Evolutionary conservation across 2,888 invertebrate genomes (phyloP).

Genomic region (Acanthosepion esculentum): DNA sequence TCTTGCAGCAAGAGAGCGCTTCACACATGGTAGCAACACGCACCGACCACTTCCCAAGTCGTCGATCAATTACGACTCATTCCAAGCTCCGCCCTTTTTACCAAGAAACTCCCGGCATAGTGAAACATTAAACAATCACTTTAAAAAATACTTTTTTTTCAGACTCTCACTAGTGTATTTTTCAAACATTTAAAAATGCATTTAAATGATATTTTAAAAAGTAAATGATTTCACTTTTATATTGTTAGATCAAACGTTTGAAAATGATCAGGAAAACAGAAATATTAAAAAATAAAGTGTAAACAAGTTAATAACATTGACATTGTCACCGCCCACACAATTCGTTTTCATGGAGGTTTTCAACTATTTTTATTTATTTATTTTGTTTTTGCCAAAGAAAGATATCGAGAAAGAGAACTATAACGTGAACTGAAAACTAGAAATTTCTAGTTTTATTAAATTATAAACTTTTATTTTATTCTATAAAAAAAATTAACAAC

Average conservation of each 20-base stretch:
- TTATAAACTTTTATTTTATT: no score
- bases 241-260: background rate
- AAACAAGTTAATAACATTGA: background rate
- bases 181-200: background rate
- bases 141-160: no score
- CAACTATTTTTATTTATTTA: no score
- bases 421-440: no score
- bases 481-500: background rate
- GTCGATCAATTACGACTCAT: background rate
- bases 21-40: constrained; percentile 38
- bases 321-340: background rate
- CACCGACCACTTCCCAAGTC: background rate
- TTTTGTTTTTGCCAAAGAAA: no score
- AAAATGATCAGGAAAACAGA: background rate
- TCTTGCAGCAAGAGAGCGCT: constrained; percentile 35
- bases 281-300: background rate
- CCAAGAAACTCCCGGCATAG: background rate
- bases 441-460: no score
- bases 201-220: background rate
- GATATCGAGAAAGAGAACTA: no score
- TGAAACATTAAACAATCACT: no score
- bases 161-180: no score
- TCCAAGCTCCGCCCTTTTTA: background rate
- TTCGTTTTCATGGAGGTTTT: background rate
- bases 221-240: background rate